Evolutionary conservation across 2,888 invertebrate species (phyloP).

Genomic region (Ariolimax columbianus): DNA sequence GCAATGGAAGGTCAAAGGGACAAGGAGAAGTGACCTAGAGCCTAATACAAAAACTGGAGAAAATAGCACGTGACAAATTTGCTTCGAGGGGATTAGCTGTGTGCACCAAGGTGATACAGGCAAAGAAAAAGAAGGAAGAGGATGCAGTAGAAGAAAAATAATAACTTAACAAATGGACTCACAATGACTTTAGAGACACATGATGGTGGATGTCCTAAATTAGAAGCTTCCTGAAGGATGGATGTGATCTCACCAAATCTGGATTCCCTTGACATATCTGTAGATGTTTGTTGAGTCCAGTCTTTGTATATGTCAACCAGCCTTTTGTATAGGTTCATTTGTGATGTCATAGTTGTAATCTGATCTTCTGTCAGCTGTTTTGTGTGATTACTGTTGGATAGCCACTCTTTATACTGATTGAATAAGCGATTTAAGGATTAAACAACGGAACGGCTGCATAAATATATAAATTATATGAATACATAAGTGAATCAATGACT

Average conservation of each 20-base stretch:
- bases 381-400: constrained; percentile 7
- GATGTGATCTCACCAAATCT: constrained; percentile 35
- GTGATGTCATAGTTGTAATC: not conserved
- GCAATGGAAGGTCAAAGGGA: no score
- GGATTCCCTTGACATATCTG: not conserved
- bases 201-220: constrained; percentile 33
- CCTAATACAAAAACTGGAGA: no score
- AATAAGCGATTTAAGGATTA: not conserved
- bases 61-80: no score
- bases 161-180: constrained; percentile 17
- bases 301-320: constrained; percentile 25
- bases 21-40: no score
- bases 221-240: constrained; percentile 28
- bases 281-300: constrained; percentile 10
- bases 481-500: not conserved
- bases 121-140: no score
- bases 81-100: no score
- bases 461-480: not conserved
- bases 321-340: constrained; percentile 37
- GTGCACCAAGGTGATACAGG: no score
- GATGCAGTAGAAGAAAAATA: no score
- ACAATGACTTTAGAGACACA: constrained; percentile 28
- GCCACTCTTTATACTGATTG: constrained; percentile 38
- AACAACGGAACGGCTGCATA: no score
- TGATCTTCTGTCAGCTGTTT: constrained; percentile 20